Percentiles rank a stretch among this genome's conserved stretches.
Conservation (phyloP, 2,113 vertebrate genomes). For the Leucoraja erinaceus region DNA sequence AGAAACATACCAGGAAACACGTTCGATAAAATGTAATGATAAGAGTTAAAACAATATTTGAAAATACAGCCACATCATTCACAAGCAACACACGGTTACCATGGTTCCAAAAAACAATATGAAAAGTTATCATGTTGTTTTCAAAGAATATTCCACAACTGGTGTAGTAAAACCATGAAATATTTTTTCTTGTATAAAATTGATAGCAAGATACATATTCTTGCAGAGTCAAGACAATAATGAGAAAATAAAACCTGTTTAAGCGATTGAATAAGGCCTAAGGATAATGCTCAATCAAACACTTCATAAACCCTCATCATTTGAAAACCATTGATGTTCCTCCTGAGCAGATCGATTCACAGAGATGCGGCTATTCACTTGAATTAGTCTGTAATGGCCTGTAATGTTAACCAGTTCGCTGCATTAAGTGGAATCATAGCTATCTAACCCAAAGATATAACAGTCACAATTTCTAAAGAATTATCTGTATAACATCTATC, state of each 20-base stretch:
- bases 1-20: neutral
- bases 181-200: neutral
- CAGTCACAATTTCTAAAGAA: neutral
- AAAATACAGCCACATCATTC: neutral
- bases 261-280: conserved; percentile 14
- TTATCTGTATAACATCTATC: neutral
- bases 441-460: neutral
- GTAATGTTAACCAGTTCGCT: neutral
- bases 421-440: neutral
- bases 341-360: neutral
- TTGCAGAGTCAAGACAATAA: conserved; percentile 1
- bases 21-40: neutral
- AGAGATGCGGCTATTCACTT: conserved; percentile 21
- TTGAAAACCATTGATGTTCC: conserved; percentile 20
- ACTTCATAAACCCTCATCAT: neutral
- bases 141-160: neutral
- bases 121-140: neutral
- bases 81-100: neutral
- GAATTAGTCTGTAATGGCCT: neutral
- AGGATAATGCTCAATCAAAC: neutral
- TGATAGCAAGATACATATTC: neutral
- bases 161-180: neutral
- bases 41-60: neutral
- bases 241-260: conserved; percentile 20
- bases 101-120: neutral